Percentiles rank a stretch among this genome's conserved stretches.
phyloP scores from a whole-genome alignment of 1,140 invertebrate genomes.

The Drosophila busckii region DNA sequence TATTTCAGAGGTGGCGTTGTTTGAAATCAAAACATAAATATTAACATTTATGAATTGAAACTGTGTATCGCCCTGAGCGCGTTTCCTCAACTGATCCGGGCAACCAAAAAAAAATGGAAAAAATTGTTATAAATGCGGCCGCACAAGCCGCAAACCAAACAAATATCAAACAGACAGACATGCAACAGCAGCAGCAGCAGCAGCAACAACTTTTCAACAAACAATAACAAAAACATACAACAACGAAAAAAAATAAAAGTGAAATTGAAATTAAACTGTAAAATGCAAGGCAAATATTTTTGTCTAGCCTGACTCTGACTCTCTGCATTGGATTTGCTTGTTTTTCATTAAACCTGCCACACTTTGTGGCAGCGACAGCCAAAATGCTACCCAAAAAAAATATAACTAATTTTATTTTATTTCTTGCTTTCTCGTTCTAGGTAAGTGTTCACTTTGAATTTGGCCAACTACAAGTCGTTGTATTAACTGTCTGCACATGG shows the following conservation, averaged over 20 bases:
- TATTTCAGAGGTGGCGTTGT: conserved; percentile 77
- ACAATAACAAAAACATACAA: conserved; percentile 25
- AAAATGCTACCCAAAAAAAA: not conserved
- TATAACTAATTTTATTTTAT: conserved; percentile 15
- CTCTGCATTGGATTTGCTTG: conserved; percentile 52
- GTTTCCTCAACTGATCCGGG: conserved; percentile 42
- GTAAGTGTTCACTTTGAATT: conserved; percentile 36
- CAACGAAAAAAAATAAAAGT: conserved; percentile 13
- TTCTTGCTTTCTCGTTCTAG: conserved; percentile 37
- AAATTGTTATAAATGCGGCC: conserved; percentile 69
- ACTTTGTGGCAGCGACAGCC: conserved; percentile 40
- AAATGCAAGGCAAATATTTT: conserved; percentile 72
- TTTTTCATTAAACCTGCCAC: conserved; percentile 63
- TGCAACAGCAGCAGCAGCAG: conserved; percentile 1
- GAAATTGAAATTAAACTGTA: conserved; percentile 54
- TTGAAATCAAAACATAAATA: conserved; percentile 78
- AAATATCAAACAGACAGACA: conserved; percentile 39
- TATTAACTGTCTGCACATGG: conserved; percentile 49
- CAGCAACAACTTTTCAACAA: too few species aligned
- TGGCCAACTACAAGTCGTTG: conserved; percentile 32
- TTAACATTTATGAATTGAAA: conserved; percentile 77
- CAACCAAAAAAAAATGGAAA: conserved; percentile 34
- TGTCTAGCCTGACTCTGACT: conserved; percentile 55
- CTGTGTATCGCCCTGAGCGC: conserved; percentile 63
- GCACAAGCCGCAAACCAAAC: conserved; percentile 68